These are phyloP conservation scores for Bufo gargarizans DNA, from an alignment of 2,113 vertebrate species.

Conservation along the genomic window DNA sequence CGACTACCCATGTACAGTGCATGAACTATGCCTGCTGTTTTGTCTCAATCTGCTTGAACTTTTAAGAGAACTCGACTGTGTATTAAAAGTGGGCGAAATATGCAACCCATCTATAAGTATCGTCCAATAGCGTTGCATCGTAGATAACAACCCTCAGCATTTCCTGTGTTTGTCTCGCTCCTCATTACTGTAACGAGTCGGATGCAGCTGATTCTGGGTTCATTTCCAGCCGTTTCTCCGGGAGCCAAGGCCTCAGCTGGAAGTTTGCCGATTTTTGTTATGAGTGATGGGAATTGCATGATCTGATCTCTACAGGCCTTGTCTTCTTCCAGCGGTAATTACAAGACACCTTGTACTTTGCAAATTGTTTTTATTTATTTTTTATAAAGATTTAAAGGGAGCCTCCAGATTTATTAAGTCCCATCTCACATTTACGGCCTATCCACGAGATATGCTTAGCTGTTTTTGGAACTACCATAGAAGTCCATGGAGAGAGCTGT, in stretches of 20 bases:
- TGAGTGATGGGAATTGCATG: neutral
- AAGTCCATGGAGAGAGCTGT: no score
- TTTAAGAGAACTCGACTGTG: no score
- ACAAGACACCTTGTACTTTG: neutral
- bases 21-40: no score
- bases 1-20: no score
- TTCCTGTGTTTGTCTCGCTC: neutral
- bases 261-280: neutral
- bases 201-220: constrained; percentile 26
- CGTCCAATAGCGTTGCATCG: neutral
- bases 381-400: neutral
- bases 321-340: neutral
- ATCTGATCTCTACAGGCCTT: neutral
- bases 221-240: constrained; percentile 24
- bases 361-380: neutral
- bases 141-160: neutral
- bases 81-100: neutral
- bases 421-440: no score
- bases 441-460: no score
- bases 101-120: neutral
- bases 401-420: neutral
- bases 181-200: constrained; percentile 37
- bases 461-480: no score
- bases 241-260: constrained; percentile 20
- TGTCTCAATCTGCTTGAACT: no score